A percentile compares a stretch with the other conserved stretches of the same genome.
Conservation (phyloP, 1,140 invertebrate genomes). For the Plectrocnemia conspersa region DNA sequence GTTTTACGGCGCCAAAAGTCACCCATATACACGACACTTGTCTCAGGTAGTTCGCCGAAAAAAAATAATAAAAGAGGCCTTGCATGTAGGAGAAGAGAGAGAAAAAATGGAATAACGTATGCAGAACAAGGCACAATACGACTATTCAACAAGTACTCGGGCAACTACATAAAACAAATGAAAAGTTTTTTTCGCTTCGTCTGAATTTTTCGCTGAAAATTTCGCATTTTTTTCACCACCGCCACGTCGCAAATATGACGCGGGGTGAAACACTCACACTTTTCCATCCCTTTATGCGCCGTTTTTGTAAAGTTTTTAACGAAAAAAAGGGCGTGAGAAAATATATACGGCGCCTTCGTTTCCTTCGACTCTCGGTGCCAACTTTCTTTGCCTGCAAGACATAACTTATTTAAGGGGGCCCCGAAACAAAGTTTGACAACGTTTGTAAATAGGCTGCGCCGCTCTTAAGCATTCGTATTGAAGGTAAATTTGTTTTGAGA, state of each 20-base stretch:
- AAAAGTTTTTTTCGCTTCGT: neutral
- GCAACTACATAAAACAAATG: constrained; percentile 9
- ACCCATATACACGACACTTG: no score
- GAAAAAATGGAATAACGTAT: constrained; percentile 1
- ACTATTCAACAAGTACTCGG: constrained; percentile 7
- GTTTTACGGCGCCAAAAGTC: no score
- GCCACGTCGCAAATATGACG: constrained; percentile 9
- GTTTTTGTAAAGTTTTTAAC: constrained; percentile 8
- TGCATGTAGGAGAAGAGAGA: no score
- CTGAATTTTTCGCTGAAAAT: neutral
- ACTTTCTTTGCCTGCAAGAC: neutral
- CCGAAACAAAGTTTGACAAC: neutral
- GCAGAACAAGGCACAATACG: constrained; percentile 6
- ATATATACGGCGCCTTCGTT: neutral
- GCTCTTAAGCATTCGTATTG: no score
- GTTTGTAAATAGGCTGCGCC: constrained; percentile 7
- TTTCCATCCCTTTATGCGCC: neutral
- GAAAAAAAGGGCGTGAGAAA: constrained; percentile 5
- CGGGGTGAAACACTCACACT: neutral
- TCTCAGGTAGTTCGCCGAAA: no score
- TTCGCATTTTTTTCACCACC: no score
- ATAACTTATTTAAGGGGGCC: constrained; percentile 9
- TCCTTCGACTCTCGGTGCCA: neutral
- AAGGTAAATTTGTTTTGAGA: no score
- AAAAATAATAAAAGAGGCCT: no score